These are phyloP conservation scores for Chouioia cunea DNA, from an alignment of 2,888 invertebrate species.

Conservation along the genomic window DNA sequence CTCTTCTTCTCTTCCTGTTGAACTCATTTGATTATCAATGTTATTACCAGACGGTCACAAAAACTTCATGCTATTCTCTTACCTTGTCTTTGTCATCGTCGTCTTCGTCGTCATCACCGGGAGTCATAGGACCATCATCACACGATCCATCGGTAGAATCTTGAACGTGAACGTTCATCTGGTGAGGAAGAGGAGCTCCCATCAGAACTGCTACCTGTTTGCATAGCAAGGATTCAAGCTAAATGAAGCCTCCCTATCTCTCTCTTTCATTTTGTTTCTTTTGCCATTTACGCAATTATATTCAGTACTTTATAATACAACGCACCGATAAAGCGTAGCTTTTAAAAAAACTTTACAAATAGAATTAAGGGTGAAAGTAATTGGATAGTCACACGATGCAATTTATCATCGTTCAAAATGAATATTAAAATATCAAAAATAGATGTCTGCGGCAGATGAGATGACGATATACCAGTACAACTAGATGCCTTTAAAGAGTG, in stretches of 20 bases:
- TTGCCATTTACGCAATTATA: not conserved
- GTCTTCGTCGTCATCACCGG: conserved; percentile 79
- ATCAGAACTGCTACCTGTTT: conserved; percentile 68
- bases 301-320: not conserved
- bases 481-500: not conserved
- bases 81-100: conserved; percentile 92
- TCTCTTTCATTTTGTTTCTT: conserved; percentile 2
- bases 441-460: too few relatives aligned
- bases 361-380: not conserved
- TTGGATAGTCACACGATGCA: too few relatives aligned
- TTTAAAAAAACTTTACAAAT: not conserved
- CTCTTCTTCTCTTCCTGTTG: conserved; percentile 94
- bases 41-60: conserved; percentile 2
- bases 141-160: conserved; percentile 55
- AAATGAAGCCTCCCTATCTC: conserved; percentile 32
- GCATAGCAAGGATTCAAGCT: conserved; percentile 56
- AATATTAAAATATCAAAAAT: too few relatives aligned
- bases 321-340: not conserved
- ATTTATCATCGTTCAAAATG: too few relatives aligned
- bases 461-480: too few relatives aligned
- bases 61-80: conserved; percentile 41
- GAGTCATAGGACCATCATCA: conserved; percentile 62
- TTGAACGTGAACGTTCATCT: conserved; percentile 55
- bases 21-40: conserved; percentile 32
- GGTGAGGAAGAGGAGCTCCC: conserved; percentile 63